Conservation (phyloP, 2,888 invertebrate species). For the Arrhopalites spinosus region DNA sequence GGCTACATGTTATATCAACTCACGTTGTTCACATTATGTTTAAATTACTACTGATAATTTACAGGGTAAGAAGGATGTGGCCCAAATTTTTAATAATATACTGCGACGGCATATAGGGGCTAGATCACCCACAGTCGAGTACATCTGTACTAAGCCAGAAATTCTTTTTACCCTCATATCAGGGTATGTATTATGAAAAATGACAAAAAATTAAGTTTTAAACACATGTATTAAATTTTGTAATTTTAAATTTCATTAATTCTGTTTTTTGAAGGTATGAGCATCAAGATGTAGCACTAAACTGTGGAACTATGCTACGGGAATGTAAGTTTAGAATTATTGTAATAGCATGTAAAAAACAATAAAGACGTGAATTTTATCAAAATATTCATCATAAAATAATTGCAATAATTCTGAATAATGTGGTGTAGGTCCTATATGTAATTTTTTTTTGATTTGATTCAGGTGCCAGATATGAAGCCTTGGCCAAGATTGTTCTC, state of each 20-base stretch:
- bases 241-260: too few species aligned
- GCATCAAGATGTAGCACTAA: constrained; percentile 97
- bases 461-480: constrained; percentile 84
- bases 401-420: too few species aligned
- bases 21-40: background rate
- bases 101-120: constrained; percentile 98
- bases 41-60: constrained; percentile 56
- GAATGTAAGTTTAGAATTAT: constrained; percentile 80
- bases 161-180: constrained; percentile 95
- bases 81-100: constrained; percentile 98
- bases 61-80: constrained; percentile 98
- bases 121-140: constrained; percentile 96
- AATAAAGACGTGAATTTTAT: too few species aligned
- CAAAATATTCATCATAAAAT: too few species aligned
- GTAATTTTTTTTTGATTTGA: background rate
- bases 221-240: too few species aligned
- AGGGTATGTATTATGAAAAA: constrained; percentile 70
- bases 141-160: constrained; percentile 96
- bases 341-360: too few species aligned
- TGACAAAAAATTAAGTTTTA: background rate
- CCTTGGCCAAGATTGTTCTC: constrained; percentile 96
- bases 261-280: constrained; percentile 77
- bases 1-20: too few species aligned
- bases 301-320: constrained; percentile 98
- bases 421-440: too few species aligned